Conservation (phyloP, 1,140 invertebrate genomes). For the Ditylenchus dipsaci region DNA sequence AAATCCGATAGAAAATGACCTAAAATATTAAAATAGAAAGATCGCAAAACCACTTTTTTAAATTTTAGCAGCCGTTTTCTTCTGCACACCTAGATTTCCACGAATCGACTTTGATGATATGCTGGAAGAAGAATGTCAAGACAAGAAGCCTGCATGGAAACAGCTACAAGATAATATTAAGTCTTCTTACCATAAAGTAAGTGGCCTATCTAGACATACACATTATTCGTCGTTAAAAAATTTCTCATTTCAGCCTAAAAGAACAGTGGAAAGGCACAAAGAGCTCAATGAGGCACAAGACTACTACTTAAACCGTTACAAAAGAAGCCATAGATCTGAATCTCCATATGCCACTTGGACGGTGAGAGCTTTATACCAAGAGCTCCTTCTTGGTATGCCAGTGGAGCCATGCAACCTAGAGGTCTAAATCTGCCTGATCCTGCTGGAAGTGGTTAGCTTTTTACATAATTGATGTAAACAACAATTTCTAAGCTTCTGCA, state of each 20-base stretch:
- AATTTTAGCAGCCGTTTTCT: conserved; percentile 32
- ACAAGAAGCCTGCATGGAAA: conserved; percentile 54
- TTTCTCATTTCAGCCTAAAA: conserved; percentile 38
- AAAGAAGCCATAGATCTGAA: conserved; percentile 30
- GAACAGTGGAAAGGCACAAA: conserved; percentile 45
- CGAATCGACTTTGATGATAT: conserved; percentile 55
- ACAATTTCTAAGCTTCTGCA: too few relatives aligned
- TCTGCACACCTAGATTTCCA: conserved; percentile 42
- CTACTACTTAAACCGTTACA: conserved; percentile 29
- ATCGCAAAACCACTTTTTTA: too few relatives aligned
- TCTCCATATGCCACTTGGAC: conserved; percentile 50
- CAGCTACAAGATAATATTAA: conserved; percentile 50
- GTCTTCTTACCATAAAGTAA: conserved; percentile 53
- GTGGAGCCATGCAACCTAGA: conserved; percentile 42
- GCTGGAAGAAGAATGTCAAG: conserved; percentile 30
- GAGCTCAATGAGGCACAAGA: conserved; percentile 49
- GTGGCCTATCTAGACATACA: too few relatives aligned
- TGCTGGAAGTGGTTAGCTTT: conserved; percentile 25
- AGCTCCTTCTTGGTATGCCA: conserved; percentile 38
- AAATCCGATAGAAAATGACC: too few relatives aligned
- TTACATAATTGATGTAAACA: too few relatives aligned
- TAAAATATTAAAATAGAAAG: too few relatives aligned
- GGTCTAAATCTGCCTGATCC: conserved; percentile 16
- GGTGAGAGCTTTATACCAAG: conserved; percentile 45
- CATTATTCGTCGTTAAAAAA: neutral